Conservation (phyloP, 1,140 invertebrate species). For the Diorhabda carinulata region DNA sequence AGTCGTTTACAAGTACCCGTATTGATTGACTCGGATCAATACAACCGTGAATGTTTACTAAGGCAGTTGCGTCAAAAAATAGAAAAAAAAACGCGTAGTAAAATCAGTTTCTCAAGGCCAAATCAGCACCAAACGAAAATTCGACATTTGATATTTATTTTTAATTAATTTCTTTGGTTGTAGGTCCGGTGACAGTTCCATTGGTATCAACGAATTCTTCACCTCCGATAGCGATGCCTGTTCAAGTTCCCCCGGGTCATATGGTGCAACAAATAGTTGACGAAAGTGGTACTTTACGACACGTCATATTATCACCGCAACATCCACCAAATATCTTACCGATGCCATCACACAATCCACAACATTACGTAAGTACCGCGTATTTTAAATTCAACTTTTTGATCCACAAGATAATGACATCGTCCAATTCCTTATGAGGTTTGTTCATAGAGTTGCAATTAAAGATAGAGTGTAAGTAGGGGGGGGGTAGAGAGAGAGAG, state of each 20-base stretch:
- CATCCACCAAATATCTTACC: conserved; percentile 51
- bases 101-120: too few relatives aligned
- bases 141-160: too few relatives aligned
- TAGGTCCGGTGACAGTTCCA: conserved; percentile 71
- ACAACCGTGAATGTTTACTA: too few relatives aligned
- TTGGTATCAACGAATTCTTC: conserved; percentile 78
- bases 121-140: too few relatives aligned
- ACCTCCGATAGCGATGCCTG: conserved; percentile 75
- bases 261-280: conserved; percentile 87
- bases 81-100: too few relatives aligned
- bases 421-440: neutral
- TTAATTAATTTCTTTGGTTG: conserved; percentile 21
- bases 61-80: too few relatives aligned
- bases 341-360: conserved; percentile 46
- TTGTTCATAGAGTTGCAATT: too few relatives aligned
- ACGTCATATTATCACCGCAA: conserved; percentile 78
- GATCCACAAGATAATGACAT: neutral
- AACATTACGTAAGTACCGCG: conserved; percentile 58
- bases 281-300: conserved; percentile 78
- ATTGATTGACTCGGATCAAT: too few relatives aligned
- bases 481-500: neutral
- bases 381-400: too few relatives aligned
- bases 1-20: too few relatives aligned
- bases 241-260: conserved; percentile 84
- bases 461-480: neutral